phyloP scores from a whole-genome alignment of 2,797 vertebrate genomes.

The Tokudaia tokunoshimensis region DNA sequence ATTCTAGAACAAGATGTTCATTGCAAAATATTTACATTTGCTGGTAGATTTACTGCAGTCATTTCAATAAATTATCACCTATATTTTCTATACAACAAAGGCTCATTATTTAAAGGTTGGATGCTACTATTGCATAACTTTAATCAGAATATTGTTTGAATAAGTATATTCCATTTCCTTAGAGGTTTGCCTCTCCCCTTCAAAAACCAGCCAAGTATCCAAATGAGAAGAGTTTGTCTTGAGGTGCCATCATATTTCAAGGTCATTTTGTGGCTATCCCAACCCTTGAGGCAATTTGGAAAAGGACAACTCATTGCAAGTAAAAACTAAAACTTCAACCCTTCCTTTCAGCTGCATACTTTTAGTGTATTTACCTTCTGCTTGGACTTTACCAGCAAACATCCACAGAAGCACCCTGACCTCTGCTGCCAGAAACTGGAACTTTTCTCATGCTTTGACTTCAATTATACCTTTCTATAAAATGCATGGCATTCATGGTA shows the following conservation, averaged over 20 bases:
- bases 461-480: slow-evolving; percentile 23
- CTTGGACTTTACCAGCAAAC: background rate
- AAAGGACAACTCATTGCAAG: background rate
- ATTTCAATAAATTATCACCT: background rate
- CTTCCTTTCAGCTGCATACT: background rate
- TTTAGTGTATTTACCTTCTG: background rate
- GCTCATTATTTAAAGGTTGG: background rate
- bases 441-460: slow-evolving; percentile 73
- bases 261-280: background rate
- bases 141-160: background rate
- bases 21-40: slow-evolving; percentile 20
- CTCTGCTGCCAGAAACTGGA: slow-evolving; percentile 86
- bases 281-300: background rate
- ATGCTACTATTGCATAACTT: background rate
- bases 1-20: background rate
- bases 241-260: background rate
- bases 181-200: slow-evolving; percentile 19
- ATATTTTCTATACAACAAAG: slow-evolving; percentile 25
- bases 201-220: background rate
- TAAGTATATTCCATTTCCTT: background rate
- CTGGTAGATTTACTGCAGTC: slow-evolving; percentile 35
- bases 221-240: background rate
- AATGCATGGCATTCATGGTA: background rate
- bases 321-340: background rate
- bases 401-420: slow-evolving; percentile 83